Conservation (phyloP, 1,140 invertebrate species). For the Papilio aristodemus region DNA sequence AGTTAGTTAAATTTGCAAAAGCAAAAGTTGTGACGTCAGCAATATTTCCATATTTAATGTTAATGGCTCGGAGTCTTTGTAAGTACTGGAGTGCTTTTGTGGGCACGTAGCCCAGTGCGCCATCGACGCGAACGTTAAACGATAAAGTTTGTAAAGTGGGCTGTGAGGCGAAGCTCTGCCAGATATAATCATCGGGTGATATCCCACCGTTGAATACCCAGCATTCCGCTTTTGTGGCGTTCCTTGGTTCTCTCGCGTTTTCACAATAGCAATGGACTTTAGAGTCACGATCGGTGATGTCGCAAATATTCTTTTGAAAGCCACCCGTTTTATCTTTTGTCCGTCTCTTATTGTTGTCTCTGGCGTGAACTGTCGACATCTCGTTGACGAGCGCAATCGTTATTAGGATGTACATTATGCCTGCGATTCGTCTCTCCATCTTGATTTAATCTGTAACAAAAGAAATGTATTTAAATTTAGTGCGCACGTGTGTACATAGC, state of each 20-base stretch:
- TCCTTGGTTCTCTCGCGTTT: slow-evolving; percentile 67
- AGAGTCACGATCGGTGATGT: slow-evolving; percentile 72
- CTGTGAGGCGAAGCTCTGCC: slow-evolving; percentile 86
- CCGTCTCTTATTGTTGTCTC: slow-evolving; percentile 66
- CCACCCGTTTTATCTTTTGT: slow-evolving; percentile 70
- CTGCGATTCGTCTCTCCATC: slow-evolving; percentile 64
- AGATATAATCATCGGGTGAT: slow-evolving; percentile 83
- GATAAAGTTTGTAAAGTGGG: slow-evolving; percentile 84
- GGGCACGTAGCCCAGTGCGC: slow-evolving; percentile 85
- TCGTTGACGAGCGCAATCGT: slow-evolving; percentile 69
- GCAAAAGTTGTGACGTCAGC: slow-evolving; percentile 84
- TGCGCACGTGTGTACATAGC: too few relatives aligned
- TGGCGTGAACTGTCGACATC: slow-evolving; percentile 68
- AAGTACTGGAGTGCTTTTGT: slow-evolving; percentile 84
- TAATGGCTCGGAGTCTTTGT: slow-evolving; percentile 83
- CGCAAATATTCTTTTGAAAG: slow-evolving; percentile 76
- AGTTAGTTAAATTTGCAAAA: slow-evolving; percentile 85
- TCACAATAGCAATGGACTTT: slow-evolving; percentile 79
- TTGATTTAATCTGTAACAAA: slow-evolving; percentile 71
- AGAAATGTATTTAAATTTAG: slow-evolving; percentile 39
- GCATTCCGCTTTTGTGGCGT: slow-evolving; percentile 81
- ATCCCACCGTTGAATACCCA: slow-evolving; percentile 84
- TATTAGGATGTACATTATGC: slow-evolving; percentile 65
- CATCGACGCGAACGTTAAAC: slow-evolving; percentile 85
- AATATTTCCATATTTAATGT: slow-evolving; percentile 87